Evolutionary conservation across 2,888 invertebrate species (phyloP).

Genomic region (Drosophila algonquin): DNA sequence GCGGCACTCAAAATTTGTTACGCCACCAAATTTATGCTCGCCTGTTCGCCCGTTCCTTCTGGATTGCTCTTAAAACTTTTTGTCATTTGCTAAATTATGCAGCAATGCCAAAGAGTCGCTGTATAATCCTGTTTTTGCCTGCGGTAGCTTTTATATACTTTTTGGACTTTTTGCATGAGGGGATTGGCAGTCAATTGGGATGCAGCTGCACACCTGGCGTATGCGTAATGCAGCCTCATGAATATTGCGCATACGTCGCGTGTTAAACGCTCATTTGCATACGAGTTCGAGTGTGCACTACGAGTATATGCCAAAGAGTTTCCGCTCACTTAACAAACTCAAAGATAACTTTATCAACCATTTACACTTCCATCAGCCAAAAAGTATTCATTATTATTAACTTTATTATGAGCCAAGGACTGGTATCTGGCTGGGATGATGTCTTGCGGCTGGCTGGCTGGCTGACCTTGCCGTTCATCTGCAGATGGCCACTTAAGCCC

Average conservation of each 20-base stretch:
- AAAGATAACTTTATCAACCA: conserved; percentile 24
- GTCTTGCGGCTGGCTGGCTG: not conserved
- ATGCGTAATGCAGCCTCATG: conserved; percentile 50
- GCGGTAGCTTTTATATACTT: conserved; percentile 10
- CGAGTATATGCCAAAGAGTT: not conserved
- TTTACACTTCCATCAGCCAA: conserved; percentile 18
- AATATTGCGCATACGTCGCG: conserved; percentile 52
- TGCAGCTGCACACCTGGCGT: conserved; percentile 57
- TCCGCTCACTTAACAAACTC: not conserved
- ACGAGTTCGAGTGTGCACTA: not conserved
- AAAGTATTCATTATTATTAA: conserved; percentile 36
- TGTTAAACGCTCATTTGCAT: not conserved
- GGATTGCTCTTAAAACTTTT: conserved; percentile 33
- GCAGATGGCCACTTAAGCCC: conserved; percentile 51
- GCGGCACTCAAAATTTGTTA: conserved; percentile 44
- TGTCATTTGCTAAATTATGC: conserved; percentile 36
- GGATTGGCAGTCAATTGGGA: conserved; percentile 12
- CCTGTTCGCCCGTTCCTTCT: conserved; percentile 35
- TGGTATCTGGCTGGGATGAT: not conserved
- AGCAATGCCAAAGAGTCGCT: conserved; percentile 13
- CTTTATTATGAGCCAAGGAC: conserved; percentile 25
- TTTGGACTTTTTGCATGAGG: not conserved
- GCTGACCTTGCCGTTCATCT: conserved; percentile 16
- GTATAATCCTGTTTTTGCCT: conserved; percentile 31
- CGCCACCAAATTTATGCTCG: conserved; percentile 45